Percentiles rank a stretch among this genome's conserved stretches.
Evolutionary conservation across 2,797 vertebrate species (phyloP).

Genomic region (Sitta carolinensis): DNA sequence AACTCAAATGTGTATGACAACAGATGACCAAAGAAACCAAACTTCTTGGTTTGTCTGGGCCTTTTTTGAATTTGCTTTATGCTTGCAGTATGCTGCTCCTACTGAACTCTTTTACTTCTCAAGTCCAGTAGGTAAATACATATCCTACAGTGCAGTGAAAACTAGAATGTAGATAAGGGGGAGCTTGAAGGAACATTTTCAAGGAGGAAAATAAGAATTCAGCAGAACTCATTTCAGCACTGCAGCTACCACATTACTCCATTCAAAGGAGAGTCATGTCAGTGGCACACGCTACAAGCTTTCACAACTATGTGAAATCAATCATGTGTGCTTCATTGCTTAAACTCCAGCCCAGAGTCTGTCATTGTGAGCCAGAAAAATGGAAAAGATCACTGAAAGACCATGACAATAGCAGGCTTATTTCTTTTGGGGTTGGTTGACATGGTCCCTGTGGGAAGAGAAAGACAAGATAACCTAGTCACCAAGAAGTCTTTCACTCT

Average conservation of each 20-base stretch:
- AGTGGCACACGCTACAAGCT: background rate
- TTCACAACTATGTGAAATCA: background rate
- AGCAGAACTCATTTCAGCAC: background rate
- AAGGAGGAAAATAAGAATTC: background rate
- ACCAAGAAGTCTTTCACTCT: background rate
- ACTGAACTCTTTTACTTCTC: background rate
- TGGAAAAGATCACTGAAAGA: background rate
- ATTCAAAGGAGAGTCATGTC: background rate
- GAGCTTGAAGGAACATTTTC: background rate
- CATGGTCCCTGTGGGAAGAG: background rate
- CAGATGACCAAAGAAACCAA: background rate
- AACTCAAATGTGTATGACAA: background rate
- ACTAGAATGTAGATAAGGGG: background rate
- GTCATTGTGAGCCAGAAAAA: background rate
- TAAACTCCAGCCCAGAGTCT: background rate
- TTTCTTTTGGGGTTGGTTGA: background rate
- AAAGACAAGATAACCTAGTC: background rate
- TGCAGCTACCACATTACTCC: background rate
- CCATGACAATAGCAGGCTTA: background rate
- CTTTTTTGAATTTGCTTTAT: background rate
- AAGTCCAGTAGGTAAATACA: background rate
- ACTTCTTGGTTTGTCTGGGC: background rate
- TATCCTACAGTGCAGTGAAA: background rate
- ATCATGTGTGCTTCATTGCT: background rate
- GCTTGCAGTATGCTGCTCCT: background rate